These are phyloP conservation scores for Tetramorium parvispinum DNA, from an alignment of 1,140 invertebrate species.

Conservation along the genomic window DNA sequence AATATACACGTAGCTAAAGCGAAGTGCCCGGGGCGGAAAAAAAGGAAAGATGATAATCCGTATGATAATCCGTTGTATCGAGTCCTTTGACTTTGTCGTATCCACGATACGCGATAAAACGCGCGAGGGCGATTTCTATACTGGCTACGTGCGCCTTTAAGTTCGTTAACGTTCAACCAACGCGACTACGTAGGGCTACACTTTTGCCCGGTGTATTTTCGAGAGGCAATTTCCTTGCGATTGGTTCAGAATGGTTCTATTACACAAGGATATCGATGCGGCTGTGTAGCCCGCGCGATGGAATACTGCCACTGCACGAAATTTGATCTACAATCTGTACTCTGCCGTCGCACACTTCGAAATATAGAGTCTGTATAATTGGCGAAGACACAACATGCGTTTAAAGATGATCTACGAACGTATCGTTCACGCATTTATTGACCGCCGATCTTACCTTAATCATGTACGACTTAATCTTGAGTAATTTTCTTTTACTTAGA, in stretches of 20 bases:
- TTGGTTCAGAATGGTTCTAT: constrained; percentile 56
- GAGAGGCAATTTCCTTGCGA: constrained; percentile 57
- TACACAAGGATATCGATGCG: constrained; percentile 66
- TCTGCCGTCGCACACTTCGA: constrained; percentile 27
- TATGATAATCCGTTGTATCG: constrained; percentile 20
- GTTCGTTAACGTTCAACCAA: constrained; percentile 58
- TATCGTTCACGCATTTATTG: background rate
- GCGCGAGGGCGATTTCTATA: constrained; percentile 25
- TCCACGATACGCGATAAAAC: constrained; percentile 19
- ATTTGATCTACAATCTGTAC: constrained; percentile 62
- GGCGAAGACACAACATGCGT: constrained; percentile 14
- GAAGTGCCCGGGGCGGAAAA: background rate
- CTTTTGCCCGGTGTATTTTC: constrained; percentile 59
- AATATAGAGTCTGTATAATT: constrained; percentile 46
- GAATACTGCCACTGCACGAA: constrained; percentile 58
- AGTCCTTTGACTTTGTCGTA: constrained; percentile 33
- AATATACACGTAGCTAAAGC: background rate
- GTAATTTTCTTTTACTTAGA: background rate
- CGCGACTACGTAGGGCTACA: constrained; percentile 45
- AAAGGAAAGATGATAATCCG: background rate
- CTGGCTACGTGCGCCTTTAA: constrained; percentile 39
- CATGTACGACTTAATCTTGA: background rate
- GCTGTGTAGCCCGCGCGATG: constrained; percentile 54
- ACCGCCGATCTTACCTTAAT: background rate
- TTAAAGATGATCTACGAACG: constrained; percentile 15